Evolutionary conservation across 2,113 vertebrate genomes (phyloP), one percentile per base, ranked within the genome.

Genomic region (Turdus rufiventris): DNA sequence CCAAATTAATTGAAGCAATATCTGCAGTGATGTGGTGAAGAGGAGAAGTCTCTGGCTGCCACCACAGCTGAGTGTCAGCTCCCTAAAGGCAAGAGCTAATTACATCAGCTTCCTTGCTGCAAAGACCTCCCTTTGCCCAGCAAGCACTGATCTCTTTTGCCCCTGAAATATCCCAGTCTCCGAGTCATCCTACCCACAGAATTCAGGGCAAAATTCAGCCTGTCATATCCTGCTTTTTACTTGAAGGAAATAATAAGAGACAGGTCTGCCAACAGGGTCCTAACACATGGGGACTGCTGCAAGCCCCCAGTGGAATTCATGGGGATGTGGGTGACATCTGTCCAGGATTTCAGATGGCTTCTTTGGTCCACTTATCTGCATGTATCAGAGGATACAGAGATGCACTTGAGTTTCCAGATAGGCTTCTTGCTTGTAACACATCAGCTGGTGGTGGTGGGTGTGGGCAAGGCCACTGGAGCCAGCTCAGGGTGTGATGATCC

Each of bases 231-330:
- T 83, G 71, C 38, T 61, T 94, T 95, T 88, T 51, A 51, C 57
- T 70, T n/a, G 21, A 75, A 65, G 66, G 73, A 87, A 89, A 81
- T 81, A 85, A 54, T 83, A 34, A 66, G 53, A 3, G 0, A 12
- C 19, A 38, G 12, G 15, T 78, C 58, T 88, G 66, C 54, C 93
- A 89, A 29, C 18, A 63, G 18, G 8, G 45, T 70, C 56, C 24
- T 8, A 62, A 48, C 0, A 0, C 5, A 1, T 25, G 4, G n/a
- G 42, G 33, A 8, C 29, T 66, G 21, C n/a, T 31, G 12, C 8
- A 5, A 47, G 34, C 14, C 15, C 28, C 0, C 0, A 38, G 18
- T 34, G 19, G 61, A 81, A 42, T 23, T 53, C 33, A 36, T 25
- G 45, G 24, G 31, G 8, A 56, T 31, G 50, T 24, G 58, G 47